Base-by-base conservation (phyloP, 1,140 invertebrate species). In the Drosophila bocqueti region DNA sequence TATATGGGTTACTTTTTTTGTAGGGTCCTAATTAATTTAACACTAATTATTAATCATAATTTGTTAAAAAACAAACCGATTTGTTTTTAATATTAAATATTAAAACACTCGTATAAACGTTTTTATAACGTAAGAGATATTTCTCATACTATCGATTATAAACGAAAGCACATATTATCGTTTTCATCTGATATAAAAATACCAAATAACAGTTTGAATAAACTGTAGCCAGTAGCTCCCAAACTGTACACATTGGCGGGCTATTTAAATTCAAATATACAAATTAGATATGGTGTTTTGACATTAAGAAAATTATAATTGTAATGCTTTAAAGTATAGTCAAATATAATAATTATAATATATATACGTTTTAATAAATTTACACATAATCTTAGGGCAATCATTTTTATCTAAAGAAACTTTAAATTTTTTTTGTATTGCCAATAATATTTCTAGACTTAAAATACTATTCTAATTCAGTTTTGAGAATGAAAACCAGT, bases 171-270 rank as follows among this genome's bases (percentile, higher is more conserved):
- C 2, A 34, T 11, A 11, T 34, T 11, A 3, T 2, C 3, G 6
- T 38, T 13, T 15, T 24, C 7, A 10, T 24, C 13, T 16, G 15
- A 4, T n/a, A 40, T 2, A 21, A 9, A 60, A 29, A 64, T 61
- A 63, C 61, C 13, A 60, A 31, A 16, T 3, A 13, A 34, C 16
- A 61, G 18, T 16, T 24, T 9, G 13, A 36, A 18, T 5, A 9
- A 9, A 0, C 1, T 55, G 0, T 10, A 1, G 2, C 5, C 26
- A 43, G 26, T 55, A 13, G 1, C 26, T 6, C 18, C 11, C 1
- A 64, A 64, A 64, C 61, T 64, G 61, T 64, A 7, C 0, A 8
- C 6, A 8, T 10, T 16, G 49, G 50, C 36, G 62, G 62, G 26
- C 11, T 21, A 13, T 64, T 64, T 3, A 57, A 64, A 50, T n/a